Conservation (phyloP, 2,113 vertebrate species). For the Turdus rufiventris region DNA sequence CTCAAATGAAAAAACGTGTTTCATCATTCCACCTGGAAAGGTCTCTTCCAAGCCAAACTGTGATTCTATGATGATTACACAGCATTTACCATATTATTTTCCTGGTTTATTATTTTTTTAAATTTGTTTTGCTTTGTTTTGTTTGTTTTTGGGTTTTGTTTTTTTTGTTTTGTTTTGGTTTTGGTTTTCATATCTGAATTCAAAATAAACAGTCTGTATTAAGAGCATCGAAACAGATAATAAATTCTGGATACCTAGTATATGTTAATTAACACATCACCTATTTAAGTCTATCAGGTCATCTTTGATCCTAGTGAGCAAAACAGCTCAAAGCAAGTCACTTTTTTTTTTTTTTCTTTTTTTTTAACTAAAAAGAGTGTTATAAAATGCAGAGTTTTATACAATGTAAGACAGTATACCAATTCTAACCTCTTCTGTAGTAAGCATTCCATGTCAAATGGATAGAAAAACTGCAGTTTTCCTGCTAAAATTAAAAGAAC, state of each 20-base stretch:
- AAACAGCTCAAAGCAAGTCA: background rate
- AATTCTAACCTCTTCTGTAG: background rate
- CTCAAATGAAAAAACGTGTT: background rate
- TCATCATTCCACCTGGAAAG: background rate
- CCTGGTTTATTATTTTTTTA: too few relatives aligned
- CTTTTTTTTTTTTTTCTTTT: too few relatives aligned
- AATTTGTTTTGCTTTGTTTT: too few relatives aligned
- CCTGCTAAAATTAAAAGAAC: background rate
- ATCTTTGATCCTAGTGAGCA: background rate
- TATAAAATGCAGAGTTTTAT: background rate
- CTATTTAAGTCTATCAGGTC: background rate
- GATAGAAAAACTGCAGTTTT: background rate
- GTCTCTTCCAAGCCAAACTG: background rate
- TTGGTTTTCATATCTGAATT: background rate
- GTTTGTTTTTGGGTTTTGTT: background rate
- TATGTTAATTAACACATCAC: background rate
- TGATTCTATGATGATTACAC: background rate
- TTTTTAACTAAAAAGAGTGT: background rate
- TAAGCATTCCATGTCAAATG: background rate
- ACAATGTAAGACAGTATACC: background rate
- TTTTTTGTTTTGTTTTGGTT: too few relatives aligned
- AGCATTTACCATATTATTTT: background rate
- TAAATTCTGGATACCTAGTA: background rate
- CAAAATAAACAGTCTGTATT: background rate
- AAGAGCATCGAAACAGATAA: background rate